Percentiles rank a stretch among this genome's conserved stretches.
Evolutionary conservation across 2,888 invertebrate species (phyloP).

Genomic region (Eristalis pertinax): DNA sequence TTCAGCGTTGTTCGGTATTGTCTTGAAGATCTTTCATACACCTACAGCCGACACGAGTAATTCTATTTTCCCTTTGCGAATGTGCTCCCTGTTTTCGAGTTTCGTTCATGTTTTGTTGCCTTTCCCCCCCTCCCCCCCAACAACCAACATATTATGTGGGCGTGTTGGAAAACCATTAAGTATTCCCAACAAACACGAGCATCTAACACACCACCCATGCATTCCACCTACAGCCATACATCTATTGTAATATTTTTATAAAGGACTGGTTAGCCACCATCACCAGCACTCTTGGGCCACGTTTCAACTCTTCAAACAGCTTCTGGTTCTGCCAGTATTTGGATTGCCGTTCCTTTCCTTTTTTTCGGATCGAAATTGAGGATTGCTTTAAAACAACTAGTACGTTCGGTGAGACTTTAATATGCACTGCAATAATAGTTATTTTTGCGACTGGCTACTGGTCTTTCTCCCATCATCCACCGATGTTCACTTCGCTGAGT

Average conservation of each 20-base stretch:
- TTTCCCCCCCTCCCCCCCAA: background rate
- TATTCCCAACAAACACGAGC: constrained; percentile 31
- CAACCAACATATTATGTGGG: constrained; percentile 29
- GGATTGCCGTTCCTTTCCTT: background rate
- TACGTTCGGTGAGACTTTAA: background rate
- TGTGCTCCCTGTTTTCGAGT: background rate
- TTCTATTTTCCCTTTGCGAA: background rate
- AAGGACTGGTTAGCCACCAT: constrained; percentile 16
- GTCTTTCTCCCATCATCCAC: background rate
- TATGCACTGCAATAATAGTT: background rate
- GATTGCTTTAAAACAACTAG: background rate
- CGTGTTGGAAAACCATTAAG: constrained; percentile 38
- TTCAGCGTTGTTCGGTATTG: background rate
- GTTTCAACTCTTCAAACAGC: constrained; percentile 16
- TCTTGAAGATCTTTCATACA: constrained; percentile 16
- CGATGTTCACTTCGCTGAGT: background rate
- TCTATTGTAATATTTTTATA: constrained; percentile 38
- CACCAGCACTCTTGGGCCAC: background rate
- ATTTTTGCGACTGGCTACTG: background rate
- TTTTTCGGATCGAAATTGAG: background rate
- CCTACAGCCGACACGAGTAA: constrained; percentile 8
- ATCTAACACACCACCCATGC: background rate
- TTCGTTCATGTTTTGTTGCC: background rate
- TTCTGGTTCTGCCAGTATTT: background rate
- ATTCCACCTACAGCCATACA: background rate